These are phyloP conservation scores for Drosophila mercatorum DNA, from an alignment of 2,888 invertebrate species.

Conservation along the genomic window DNA sequence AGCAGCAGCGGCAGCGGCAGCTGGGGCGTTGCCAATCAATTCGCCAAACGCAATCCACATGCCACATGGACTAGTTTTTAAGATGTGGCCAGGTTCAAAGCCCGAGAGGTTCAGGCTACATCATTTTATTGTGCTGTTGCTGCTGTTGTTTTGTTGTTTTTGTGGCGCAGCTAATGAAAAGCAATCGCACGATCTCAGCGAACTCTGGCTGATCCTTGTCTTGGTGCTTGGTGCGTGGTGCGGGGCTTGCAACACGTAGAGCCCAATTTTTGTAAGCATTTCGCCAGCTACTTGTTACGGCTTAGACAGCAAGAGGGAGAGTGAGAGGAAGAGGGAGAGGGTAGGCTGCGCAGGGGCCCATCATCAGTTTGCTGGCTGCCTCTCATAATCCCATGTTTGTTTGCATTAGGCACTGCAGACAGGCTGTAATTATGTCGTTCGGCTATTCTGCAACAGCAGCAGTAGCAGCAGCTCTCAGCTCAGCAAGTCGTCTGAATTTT, in stretches of 20 bases:
- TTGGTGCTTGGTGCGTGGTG: constrained; percentile 53
- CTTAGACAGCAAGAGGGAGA: constrained; percentile 46
- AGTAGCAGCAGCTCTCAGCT: constrained; percentile 13
- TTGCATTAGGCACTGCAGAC: constrained; percentile 78
- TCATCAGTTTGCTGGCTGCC: constrained; percentile 54
- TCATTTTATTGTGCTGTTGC: neutral
- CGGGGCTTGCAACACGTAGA: constrained; percentile 71
- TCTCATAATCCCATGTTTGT: constrained; percentile 80
- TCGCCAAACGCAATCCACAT: constrained; percentile 75
- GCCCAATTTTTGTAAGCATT: constrained; percentile 72
- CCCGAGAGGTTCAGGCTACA: constrained; percentile 55
- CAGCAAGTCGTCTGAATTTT: constrained; percentile 22
- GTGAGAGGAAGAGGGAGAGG: neutral
- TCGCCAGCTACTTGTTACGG: constrained; percentile 77
- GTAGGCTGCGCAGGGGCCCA: constrained; percentile 36
- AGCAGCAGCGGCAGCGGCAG: constrained; percentile 17
- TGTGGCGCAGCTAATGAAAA: constrained; percentile 74
- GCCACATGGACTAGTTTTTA: constrained; percentile 60
- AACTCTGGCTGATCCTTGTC: constrained; percentile 38
- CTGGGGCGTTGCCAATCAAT: constrained; percentile 73
- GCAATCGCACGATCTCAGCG: constrained; percentile 73
- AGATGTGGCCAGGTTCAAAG: constrained; percentile 41
- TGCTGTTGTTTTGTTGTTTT: constrained; percentile 53
- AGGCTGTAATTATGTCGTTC: constrained; percentile 78
- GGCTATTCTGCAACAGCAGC: constrained; percentile 34